Base-by-base conservation (phyloP, 1,140 invertebrate genomes). In the Dreissena polymorpha region DNA sequence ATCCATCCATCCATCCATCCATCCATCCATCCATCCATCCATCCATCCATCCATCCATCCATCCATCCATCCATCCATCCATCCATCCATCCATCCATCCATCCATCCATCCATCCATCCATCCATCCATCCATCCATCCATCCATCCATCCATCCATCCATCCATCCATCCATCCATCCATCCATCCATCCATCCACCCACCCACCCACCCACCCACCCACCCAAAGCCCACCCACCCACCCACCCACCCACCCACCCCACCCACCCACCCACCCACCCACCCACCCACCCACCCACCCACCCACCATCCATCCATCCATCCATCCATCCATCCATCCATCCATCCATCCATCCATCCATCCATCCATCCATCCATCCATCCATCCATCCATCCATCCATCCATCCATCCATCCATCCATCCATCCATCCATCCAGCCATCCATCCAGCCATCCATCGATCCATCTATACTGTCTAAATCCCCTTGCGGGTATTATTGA, bases 241-340 rank as follows among this genome's bases (percentile, higher is more conserved):
- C 18, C 53, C 53, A 55, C 12, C n/a, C n/a, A n/a, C n/a, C n/a
- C n/a, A n/a, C n/a, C n/a, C 53, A 18, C 12, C 12, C 53, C 53
- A 55, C 53, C 53, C 53, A 55, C 53, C 53, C 53, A 55, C 53
- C 12, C 53, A 55, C 12, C 18, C 53, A 55, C 53, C 53, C 53
- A 55, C 53, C 53, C 53, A 55, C 53, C 53, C 53, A 55, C 53
- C 12, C 53, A 55, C 12, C 53, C 53, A 55, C 53, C 53, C 53
- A 55, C 53, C 53, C 53, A 55, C n/a, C n/a, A n/a, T n/a, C n/a
- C n/a, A n/a, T n/a, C n/a, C n/a, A n/a, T n/a, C n/a, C n/a, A n/a
- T n/a, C n/a, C n/a, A 55, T 18, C 16, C 55, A 55, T 21, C 14
- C 67, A 80, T 60, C 49, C 67, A 69, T 72, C 53, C 25, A 21